Evolutionary conservation across 2,113 vertebrate genomes (phyloP), one percentile per base, ranked within the genome.

Genomic region (Origma solitaria): DNA sequence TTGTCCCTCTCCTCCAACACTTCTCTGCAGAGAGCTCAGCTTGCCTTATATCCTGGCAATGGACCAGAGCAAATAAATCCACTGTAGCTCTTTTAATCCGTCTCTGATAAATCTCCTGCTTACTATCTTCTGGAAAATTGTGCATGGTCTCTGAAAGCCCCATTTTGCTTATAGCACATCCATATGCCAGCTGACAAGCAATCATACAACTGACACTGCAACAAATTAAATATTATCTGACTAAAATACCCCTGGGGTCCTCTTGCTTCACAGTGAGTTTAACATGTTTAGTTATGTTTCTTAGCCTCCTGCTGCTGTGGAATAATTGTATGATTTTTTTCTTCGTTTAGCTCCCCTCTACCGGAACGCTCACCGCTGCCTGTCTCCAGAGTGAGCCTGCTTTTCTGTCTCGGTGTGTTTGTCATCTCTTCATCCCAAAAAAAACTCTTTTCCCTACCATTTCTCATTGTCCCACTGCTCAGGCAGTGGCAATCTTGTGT

Each of bases 181-280:
- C 92, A 95, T 93, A 95, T 96, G 96, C 92, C 92, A 95, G 92
- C 88, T 88, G 96, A 96, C 96, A 96, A 95, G 90, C 94, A 93
- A 91, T 96, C 96, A 94, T 14, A 97, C 85, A 95, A 95, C 90
- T 88, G 95, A 96, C 95, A 91, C 85, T 60, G 71, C 85, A 93
- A 33, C 90, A 93, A 96, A 95, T 91, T 91, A 95, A 97, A 96
- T 93, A 96, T 91, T 93, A 96, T 94, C 93, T 95, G 94, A 94
- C 94, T 95, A 94, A 95, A 96, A 94, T 80, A 87, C 90, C 95
- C 95, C 91, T 35, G 79, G 79, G 94, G 81, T 92, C 66, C 77
- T 95, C 89, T 72, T 62, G 47, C 85, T 94, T 95, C 96, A 95
- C 93, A 92, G 58, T 6, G 75, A 95, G 93, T 94, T 96, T 96